Percentiles rank a stretch among this genome's conserved stretches.
These are phyloP conservation scores for Lepidotrigona ventralis DNA, from an alignment of 1,140 invertebrate species.

Conservation along the genomic window DNA sequence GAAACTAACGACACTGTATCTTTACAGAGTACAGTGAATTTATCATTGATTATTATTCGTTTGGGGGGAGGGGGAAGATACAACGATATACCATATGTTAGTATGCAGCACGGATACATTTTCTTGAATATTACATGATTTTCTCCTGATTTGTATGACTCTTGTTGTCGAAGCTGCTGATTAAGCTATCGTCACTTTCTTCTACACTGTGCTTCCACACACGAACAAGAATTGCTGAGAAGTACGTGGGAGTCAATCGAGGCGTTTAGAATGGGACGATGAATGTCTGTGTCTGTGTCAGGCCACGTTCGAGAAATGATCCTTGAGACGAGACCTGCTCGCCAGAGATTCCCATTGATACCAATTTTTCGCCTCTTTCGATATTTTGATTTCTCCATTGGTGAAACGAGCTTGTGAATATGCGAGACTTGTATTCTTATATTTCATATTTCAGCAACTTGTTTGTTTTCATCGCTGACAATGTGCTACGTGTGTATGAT, in stretches of 20 bases:
- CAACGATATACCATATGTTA: too few species aligned
- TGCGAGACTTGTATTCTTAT: too few species aligned
- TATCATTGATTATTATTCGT: too few species aligned
- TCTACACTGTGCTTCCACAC: not conserved
- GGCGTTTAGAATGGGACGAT: not conserved
- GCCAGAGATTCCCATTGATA: too few species aligned
- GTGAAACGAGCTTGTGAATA: too few species aligned
- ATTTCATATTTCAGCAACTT: too few species aligned
- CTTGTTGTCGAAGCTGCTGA: not conserved
- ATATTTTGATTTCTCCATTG: too few species aligned
- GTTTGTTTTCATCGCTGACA: too few species aligned
- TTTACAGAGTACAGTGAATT: not conserved
- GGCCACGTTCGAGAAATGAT: not conserved
- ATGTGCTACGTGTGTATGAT: too few species aligned
- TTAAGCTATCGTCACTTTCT: not conserved
- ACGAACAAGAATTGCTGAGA: not conserved
- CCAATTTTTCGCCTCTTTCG: too few species aligned
- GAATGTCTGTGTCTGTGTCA: not conserved
- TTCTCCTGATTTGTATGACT: not conserved
- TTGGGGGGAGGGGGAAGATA: too few species aligned
- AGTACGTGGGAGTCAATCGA: not conserved
- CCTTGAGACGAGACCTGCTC: not conserved
- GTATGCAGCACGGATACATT: not conserved
- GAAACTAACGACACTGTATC: slow-evolving; percentile 61
- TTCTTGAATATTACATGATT: not conserved